Evolutionary conservation across 2,797 vertebrate species (phyloP), one percentile per base, ranked within the genome.

Genomic region (Euthynnus affinis): DNA sequence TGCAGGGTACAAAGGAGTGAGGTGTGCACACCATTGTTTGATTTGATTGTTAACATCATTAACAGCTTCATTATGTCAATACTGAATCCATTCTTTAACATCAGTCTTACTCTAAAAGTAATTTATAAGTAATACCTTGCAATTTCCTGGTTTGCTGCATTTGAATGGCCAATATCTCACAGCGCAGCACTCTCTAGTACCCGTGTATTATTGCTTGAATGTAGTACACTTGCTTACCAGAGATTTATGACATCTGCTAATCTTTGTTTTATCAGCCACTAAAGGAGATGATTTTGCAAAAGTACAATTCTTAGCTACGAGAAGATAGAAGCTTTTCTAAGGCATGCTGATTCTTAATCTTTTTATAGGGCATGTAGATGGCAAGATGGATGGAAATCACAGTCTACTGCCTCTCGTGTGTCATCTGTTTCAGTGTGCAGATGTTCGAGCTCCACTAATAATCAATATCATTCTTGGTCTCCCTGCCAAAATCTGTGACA

Each of bases 311-410:
- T 34, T 29, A 37, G 8, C 15, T 25, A 20, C 23, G 34, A 20
- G n/a, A 20, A 12, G 12, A 60, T 27, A 34, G 20, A 57, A 55
- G 29, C 53, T 63, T 27, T 71, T 67, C 57, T 71, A 9, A 65
- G 51, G n/a, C 42, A n/a, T 64, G 40, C 58, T 67, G 52, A 49
- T 40, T 13, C 3, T 40, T 40, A 40, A 61, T 78, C 59, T 82
- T 53, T 82, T 73, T 70, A 66, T 61, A 79, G 63, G 40, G 34
- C 32, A 40, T 9, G 53, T 79, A 32, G 20, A 76, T 69, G 53
- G 32, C 18, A 69, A 55, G 68, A 76, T 76, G 63, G 63, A 76
- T 52, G 67, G 71, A 72, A 76, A 73, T 69, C 55, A 69, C 59
- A 73, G 72, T 70, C 49, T 51, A 18, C 52, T 8, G 46, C 15